Evolutionary conservation across 2,113 vertebrate species (phyloP), one percentile per base, ranked within the genome.

Genomic region (Gadus macrocephalus): DNA sequence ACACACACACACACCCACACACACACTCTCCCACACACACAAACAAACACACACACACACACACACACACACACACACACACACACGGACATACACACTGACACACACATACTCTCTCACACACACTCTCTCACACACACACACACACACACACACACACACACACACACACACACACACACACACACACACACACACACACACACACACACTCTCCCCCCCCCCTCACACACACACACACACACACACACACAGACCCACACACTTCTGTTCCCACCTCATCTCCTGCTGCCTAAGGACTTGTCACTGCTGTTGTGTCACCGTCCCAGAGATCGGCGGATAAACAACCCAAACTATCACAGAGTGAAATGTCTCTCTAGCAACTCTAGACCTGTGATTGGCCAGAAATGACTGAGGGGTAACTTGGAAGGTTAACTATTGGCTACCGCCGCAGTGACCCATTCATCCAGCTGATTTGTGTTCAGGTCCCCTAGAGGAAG

Each of bases 401-500:
- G 62, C 28, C 35, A 61, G 31, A 69, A 15, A 58, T 8, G 25
- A 38, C 22, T 68, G 14, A 55, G 49, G 15, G 25, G 67, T 66
- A 66, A 68, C 27, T 74, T 63, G n/a, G 56, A 12, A 38, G 38
- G 22, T 27, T 9, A 38, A 65, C 66, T 42, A 73, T 68, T 71
- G 9, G 71, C 42, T 38, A 53, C 62, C 53, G 62, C 42, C 8
- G 42, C 66, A 8, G 25, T 53, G 63, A 42, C 35, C 42, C 20
- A 62, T 8, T 56, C 53, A 16, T 35, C 62, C 59, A 69, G 68
- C 68, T 71, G 20, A 65, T 78, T 73, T 78, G 20, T 69, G 27
- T 67, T 61, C 53, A 53, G 69, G 69, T 7, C 74, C 73, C 70
- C 59, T 59, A 35, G 69, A 65, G 65, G 78, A 64, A 71, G 20